Evolutionary conservation across 1,140 invertebrate species (phyloP), one percentile per base, ranked within the genome.

Genomic region (Akabosia matsudoensis): DNA sequence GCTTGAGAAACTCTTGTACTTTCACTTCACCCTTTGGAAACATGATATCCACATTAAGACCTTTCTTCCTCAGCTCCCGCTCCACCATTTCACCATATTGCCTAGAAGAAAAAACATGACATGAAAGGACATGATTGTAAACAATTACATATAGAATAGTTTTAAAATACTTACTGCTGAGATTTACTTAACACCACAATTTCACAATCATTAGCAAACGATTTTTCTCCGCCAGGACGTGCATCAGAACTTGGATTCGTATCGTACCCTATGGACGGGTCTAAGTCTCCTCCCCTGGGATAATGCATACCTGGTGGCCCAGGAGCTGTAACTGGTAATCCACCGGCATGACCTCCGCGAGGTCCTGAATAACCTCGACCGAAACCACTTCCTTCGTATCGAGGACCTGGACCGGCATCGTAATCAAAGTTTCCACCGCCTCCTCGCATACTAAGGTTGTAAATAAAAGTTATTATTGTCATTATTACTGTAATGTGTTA

Each of bases 41-140:
- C 22, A 97, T 85, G 0, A 97, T 85, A 84, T 96, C 93, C 2
- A 95, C 93, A 7, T 91, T 90, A 72, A 97, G 86, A 1, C 91
- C 91, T 16, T 92, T 82, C 24, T 90, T 88, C 83, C 94, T 95
- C 61, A 98, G 84, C n/a, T 91, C 88, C 16, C 89, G 85, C 84
- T 97, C 95, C 75, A 97, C 92, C 79, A 90, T 91, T 84, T 97
- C 95, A 0, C 93, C 95, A 85, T 97, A 97, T 80, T 91, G 90
- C 73, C 93, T 94, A 82, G 33, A 86, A 85, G 79, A 73, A 73
- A 52, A 82, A 51, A 22, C 54, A 64, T 79, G 71, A 75, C 74
- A 28, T 61, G n/a, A 79, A 33, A 73, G 73, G 51, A 45, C 37
- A 73, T 54, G 76, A 33, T 52, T 72, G 71, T 45, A 10, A 54